Evolutionary conservation across 2,113 vertebrate species (phyloP).

Genomic region (Castor canadensis): DNA sequence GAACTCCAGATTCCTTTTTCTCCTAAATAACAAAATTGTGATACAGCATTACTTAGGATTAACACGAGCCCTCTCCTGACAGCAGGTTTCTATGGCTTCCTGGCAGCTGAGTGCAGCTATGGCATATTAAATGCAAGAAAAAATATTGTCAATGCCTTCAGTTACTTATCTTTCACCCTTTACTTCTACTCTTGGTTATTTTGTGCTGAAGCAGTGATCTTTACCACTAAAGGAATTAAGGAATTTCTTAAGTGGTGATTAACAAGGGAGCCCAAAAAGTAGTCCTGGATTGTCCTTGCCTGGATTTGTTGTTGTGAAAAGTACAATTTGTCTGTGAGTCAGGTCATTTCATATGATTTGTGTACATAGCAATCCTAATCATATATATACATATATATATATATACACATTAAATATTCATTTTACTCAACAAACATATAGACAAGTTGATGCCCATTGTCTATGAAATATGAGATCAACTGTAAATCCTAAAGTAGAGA

Average conservation of each 20-base stretch:
- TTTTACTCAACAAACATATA: neutral
- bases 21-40: neutral
- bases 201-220: neutral
- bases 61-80: neutral
- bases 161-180: neutral
- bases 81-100: neutral
- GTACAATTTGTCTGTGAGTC: neutral
- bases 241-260: neutral
- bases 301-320: neutral
- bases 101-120: neutral
- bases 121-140: neutral
- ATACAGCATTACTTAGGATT: neutral
- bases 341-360: neutral
- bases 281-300: neutral
- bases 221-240: neutral
- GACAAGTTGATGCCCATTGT: neutral
- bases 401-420: neutral
- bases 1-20: neutral
- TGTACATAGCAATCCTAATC: neutral
- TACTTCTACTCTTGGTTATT: neutral
- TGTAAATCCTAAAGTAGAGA: neutral
- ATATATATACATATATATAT: neutral
- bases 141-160: neutral
- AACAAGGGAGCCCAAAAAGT: neutral
- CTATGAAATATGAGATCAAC: neutral